Conservation (phyloP, 2,113 vertebrate species). For the Trogon surrucura region DNA sequence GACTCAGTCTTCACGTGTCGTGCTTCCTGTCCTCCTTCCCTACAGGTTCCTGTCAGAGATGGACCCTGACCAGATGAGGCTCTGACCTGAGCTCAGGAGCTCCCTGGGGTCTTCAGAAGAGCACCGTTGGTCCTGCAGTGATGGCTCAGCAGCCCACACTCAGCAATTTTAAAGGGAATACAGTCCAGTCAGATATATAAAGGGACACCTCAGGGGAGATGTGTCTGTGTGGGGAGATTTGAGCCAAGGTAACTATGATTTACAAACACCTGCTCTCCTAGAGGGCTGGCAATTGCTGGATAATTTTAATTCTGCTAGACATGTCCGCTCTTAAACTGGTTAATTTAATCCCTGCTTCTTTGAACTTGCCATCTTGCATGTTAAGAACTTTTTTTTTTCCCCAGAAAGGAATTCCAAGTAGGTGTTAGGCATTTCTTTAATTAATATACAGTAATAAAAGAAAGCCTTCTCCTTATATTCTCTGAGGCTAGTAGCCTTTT, state of each 20-base stretch:
- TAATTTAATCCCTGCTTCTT: not conserved
- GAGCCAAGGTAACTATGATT: not conserved
- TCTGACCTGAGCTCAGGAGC: not conserved
- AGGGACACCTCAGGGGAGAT: not conserved
- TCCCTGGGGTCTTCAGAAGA: not conserved
- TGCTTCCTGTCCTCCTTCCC: not conserved
- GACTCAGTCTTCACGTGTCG: fast-evolving
- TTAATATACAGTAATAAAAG: slow-evolving; percentile 36
- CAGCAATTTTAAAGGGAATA: not conserved
- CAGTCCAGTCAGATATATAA: fast-evolving
- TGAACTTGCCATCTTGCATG: not conserved
- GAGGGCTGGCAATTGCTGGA: not conserved
- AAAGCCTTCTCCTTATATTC: not conserved
- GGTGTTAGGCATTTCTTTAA: slow-evolving; percentile 21
- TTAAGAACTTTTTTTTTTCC: not conserved
- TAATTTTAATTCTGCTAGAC: not conserved
- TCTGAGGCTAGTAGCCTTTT: slow-evolving; percentile 39
- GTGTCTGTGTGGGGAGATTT: not conserved
- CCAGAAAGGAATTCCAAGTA: not conserved
- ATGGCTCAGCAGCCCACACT: not conserved
- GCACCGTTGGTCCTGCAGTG: not conserved
- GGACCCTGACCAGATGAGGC: not conserved
- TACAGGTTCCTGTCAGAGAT: not conserved
- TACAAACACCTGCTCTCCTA: not conserved
- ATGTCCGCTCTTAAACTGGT: not conserved